A percentile compares a stretch with the other conserved stretches of the same genome.
Evolutionary conservation across 1,140 invertebrate genomes (phyloP).

Genomic region (Oppia nitens): DNA sequence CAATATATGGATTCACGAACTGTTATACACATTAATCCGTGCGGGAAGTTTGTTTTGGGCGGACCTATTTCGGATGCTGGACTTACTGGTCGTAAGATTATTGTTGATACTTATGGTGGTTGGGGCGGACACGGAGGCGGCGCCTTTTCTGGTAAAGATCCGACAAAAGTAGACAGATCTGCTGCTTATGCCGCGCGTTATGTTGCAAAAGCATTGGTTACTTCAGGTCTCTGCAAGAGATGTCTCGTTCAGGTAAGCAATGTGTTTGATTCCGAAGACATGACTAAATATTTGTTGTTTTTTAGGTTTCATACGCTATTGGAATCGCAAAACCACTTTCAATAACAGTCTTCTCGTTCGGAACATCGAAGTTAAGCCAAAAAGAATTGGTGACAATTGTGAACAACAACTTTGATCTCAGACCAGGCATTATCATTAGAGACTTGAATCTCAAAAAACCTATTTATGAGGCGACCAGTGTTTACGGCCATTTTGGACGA

Average conservation of each 20-base stretch:
- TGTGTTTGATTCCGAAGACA: too few species aligned
- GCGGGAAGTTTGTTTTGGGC: conserved; percentile 85
- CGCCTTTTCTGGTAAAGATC: conserved; percentile 89
- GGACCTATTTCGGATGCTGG: conserved; percentile 92
- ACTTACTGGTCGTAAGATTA: conserved; percentile 88
- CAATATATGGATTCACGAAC: conserved; percentile 81
- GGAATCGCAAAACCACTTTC: conserved; percentile 93
- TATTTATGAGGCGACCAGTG: conserved; percentile 92
- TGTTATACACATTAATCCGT: conserved; percentile 90
- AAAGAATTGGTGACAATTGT: conserved; percentile 80
- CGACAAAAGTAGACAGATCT: conserved; percentile 88
- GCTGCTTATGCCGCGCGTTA: conserved; percentile 90
- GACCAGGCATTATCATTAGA: conserved; percentile 83
- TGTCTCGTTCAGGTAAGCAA: conserved; percentile 86
- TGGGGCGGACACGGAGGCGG: conserved; percentile 96
- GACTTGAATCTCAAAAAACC: conserved; percentile 61
- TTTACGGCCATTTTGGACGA: conserved; percentile 95
- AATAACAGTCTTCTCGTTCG: conserved; percentile 91
- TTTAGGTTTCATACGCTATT: conserved; percentile 66
- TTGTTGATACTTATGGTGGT: conserved; percentile 93
- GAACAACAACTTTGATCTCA: conserved; percentile 91
- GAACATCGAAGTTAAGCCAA: conserved; percentile 75
- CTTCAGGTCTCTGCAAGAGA: conserved; percentile 67
- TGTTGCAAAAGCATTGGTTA: conserved; percentile 87
- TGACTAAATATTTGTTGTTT: too few species aligned